phyloP scores from a whole-genome alignment of 2,888 invertebrate genomes.

The Trachelus tabidus region DNA sequence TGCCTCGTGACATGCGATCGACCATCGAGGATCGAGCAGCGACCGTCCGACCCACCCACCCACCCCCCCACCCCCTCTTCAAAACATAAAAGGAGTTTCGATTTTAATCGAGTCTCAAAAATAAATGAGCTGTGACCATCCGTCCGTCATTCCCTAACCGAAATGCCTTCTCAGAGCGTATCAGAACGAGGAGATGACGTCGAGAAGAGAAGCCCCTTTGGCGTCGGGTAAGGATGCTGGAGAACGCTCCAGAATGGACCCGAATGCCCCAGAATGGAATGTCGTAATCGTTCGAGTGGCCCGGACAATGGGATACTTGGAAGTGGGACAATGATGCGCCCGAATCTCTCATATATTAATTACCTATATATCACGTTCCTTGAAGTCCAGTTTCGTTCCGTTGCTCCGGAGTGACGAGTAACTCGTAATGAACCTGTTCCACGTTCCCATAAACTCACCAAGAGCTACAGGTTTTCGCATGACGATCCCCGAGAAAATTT shows the following conservation, averaged over 20 bases:
- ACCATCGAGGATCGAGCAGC: background rate
- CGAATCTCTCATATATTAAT: constrained; percentile 17
- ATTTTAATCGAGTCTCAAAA: background rate
- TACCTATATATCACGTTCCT: constrained; percentile 14
- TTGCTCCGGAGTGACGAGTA: background rate
- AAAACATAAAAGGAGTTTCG: background rate
- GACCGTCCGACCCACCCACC: no score
- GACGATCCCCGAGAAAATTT: background rate
- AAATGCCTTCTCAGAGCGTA: background rate
- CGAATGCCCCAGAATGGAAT: constrained; percentile 14
- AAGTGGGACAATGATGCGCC: constrained; percentile 17
- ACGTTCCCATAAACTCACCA: background rate
- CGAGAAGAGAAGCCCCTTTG: background rate
- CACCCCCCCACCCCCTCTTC: background rate
- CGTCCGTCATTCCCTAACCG: background rate
- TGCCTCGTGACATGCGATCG: constrained; percentile 52
- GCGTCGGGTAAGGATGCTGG: background rate
- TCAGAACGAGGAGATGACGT: background rate
- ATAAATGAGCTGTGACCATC: constrained; percentile 1
- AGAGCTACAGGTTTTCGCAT: background rate
- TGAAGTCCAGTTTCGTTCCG: constrained; percentile 10
- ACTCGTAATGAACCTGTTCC: background rate
- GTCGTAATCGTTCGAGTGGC: constrained; percentile 15
- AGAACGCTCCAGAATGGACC: background rate
- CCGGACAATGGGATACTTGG: constrained; percentile 20